Base-by-base conservation (phyloP, 2,113 vertebrate species). In the Caracal caracal region DNA sequence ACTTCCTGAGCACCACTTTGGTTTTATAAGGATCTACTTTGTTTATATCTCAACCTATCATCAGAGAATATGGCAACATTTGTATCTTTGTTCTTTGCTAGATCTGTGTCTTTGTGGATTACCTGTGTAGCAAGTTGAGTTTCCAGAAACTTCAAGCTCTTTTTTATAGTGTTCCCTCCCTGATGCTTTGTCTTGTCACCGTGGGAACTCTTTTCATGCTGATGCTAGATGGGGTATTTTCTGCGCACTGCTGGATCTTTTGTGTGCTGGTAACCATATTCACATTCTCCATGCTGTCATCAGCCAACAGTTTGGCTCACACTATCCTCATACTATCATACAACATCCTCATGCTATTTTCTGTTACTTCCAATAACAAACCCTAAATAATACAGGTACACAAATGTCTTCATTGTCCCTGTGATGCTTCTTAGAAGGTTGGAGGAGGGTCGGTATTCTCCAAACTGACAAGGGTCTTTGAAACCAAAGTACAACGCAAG, bases 21-120 rank as follows among this genome's bases (percentile, higher is more conserved):
- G 99, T 78, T 99, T 99, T 92, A 99, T 99, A 99, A 99, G 99
- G 98, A 99, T 99, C 98, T 99, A 99, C 70, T 99, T 99, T 68
- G 99, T 91, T 99, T 99, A 97, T 99, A 99, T 99, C 99, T 99
- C 0, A 99, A 99, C 93, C 98, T 99, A 96, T 99, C 99, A 12
- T 99, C 99, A 0, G 99, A 99, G 97, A 99, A 99, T 98, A 99
- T 99, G 99, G 99, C 99, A 28, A 99, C 99, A 12, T 99, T 99
- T 0, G 99, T 99, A 0, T 99, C 92, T 99, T 99, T 0, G 99
- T 99, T 85, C 33, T 99, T 97, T 99, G 99, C 65, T 99, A 99
- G 98, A 99, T 99, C 90, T 99, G 99, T 1, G 99, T 99, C 79
- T 99, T 99, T 0, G 99, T 99, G n/a, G 99, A 99, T 90, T 99